Conservation (phyloP, 2,113 vertebrate species). For the Xiphorhynchus elegans region DNA sequence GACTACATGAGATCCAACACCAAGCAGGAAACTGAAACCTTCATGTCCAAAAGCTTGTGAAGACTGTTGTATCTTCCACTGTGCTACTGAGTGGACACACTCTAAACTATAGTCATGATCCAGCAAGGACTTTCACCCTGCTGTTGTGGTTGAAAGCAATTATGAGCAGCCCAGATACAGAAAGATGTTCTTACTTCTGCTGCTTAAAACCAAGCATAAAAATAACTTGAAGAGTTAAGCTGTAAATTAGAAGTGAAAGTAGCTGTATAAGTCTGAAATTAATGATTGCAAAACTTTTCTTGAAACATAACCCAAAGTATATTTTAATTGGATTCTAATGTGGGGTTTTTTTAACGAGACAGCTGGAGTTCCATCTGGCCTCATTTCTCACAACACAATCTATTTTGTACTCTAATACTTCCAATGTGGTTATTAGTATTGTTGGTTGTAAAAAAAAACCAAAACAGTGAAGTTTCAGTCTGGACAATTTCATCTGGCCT, state of each 20-base stretch:
- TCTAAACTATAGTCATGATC: not conserved
- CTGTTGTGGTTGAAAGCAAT: not conserved
- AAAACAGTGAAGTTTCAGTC: not conserved
- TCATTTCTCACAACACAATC: slow-evolving; percentile 44
- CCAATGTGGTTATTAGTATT: slow-evolving; percentile 30
- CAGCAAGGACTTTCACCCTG: not conserved
- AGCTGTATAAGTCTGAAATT: slow-evolving; percentile 37
- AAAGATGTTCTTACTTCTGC: not conserved
- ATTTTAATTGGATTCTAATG: slow-evolving; percentile 63
- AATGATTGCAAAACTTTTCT: slow-evolving; percentile 47
- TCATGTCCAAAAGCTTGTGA: not conserved
- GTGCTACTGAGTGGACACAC: not conserved
- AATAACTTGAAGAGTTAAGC: not conserved
- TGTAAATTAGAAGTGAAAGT: not conserved
- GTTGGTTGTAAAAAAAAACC: not conserved
- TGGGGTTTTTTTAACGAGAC: slow-evolving; percentile 55
- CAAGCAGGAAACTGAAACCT: not conserved
- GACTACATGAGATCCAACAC: not conserved
- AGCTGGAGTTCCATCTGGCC: slow-evolving; percentile 70
- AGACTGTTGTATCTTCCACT: not conserved
- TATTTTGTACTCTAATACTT: slow-evolving; percentile 48
- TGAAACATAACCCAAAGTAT: slow-evolving; percentile 36
- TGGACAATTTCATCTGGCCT: not conserved
- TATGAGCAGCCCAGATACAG: not conserved
- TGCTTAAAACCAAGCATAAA: slow-evolving; percentile 48